Evolutionary conservation across 2,113 vertebrate species (phyloP), one percentile per base, ranked within the genome.

Genomic region (Mirza zaza): DNA sequence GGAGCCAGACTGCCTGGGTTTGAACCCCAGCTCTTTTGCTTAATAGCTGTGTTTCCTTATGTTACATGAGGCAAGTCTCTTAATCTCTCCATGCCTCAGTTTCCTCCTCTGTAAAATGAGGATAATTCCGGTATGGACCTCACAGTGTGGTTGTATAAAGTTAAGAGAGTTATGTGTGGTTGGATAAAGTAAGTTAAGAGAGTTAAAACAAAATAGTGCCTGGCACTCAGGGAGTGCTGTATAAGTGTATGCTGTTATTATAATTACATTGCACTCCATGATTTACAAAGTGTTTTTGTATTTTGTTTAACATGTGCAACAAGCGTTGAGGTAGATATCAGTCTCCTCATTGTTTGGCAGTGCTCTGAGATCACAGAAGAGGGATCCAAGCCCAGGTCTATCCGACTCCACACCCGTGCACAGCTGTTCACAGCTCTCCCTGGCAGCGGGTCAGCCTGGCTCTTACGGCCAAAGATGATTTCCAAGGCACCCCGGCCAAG

Each of bases 381-480:
- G 23, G 36, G 61, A 87, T 23, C 57, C 65, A 29, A 21, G 36
- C 70, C 76, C 7, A 6, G 21, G 65, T 25, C 81, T 50, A 7
- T n/a, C 32, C 10, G 79, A 57, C 59, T 92, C 68, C 20, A 71
- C 39, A 29, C 27, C 61, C 55, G 5, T 0, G 0, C 42, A 36
- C 10, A 6, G 68, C 23, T 45, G 21, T 32, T 67, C 2, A 0
- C 36, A 11, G 29, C 45, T 42, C 18, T 25, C 11, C 76, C 75
- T 83, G 96, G 63, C 71, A 36, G 68, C 90, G 6, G 21, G 29
- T 57, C 81, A 76, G 45, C 48, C 75, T 68, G 81, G 57, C 91
- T 91, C 67, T 83, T n/a, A 45, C 50, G 23, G 45, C 73, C 90
- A 55, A 42, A 34, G n/a, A 76, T 65, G n/a, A 65, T 39, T 65